phyloP scores from a whole-genome alignment of 2,797 vertebrate species.

The Hippocampus kuda region DNA sequence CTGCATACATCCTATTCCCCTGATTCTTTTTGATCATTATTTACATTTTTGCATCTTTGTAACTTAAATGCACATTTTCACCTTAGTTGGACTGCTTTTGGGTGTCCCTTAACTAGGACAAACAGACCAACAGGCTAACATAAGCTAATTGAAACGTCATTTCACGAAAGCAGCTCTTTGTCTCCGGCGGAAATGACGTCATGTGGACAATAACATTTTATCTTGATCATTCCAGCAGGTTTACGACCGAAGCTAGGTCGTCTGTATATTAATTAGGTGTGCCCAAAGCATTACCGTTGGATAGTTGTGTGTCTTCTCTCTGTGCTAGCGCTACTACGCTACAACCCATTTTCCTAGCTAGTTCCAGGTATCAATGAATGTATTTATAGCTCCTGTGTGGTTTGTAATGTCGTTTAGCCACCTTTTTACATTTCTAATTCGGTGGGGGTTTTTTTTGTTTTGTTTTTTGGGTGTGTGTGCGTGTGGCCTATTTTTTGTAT shows the following conservation, averaged over 20 bases:
- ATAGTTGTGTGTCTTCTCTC: conserved; percentile 21
- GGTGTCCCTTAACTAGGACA: neutral
- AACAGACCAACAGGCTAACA: neutral
- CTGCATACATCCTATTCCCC: neutral
- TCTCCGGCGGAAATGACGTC: neutral
- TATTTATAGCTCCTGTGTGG: conserved; percentile 42
- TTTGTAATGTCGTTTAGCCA: conserved; percentile 30
- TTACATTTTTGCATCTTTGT: neutral
- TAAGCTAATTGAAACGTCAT: conserved; percentile 5
- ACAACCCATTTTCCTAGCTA: conserved; percentile 43
- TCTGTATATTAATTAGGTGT: neutral
- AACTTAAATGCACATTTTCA: conserved; percentile 11
- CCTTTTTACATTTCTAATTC: conserved; percentile 34
- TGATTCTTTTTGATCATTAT: conserved; percentile 1
- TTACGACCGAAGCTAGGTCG: neutral
- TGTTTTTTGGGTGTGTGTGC: no score
- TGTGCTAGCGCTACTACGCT: conserved; percentile 18
- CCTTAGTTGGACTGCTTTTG: conserved; percentile 22
- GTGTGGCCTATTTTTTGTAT: neutral
- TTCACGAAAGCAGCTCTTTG: neutral
- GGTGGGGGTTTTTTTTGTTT: neutral
- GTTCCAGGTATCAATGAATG: conserved; percentile 50
- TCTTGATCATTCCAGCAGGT: neutral
- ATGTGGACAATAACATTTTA: neutral
- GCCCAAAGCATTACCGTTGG: conserved; percentile 21